Base-by-base conservation (phyloP, 2,888 invertebrate species). In the Tholera decimalis region DNA sequence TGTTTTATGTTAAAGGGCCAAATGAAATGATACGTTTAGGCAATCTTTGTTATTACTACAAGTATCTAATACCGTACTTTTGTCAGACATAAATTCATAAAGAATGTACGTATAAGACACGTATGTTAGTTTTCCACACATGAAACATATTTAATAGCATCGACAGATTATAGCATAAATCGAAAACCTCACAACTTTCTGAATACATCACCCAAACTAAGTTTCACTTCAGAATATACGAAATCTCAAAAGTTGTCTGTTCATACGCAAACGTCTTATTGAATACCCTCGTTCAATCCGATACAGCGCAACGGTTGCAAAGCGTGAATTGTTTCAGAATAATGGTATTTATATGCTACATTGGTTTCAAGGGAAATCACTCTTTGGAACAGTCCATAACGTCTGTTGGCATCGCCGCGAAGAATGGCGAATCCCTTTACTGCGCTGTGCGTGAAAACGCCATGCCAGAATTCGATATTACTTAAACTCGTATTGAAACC, bases 301-400 rank as follows among this genome's bases (percentile, higher is more conserved):
- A 87, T 91, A 92, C 88, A 91, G 89, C 86, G 82, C 83, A 84
- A 85, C 85, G 88, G 85, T 88, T 87, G 89, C 79, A 88, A 90
- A 88, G 90, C 91, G 92, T 88, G 92, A 91, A 95, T 93, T 93
- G 94, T 94, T 93, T 92, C 92, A 91, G 88, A 93, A 93, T 95
- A 95, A 94, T 93, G 92, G 93, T 94, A 94, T 95, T 95, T 94
- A 93, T 94, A 93, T 93, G 95, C 92, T 92, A 93, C 95, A 95
- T 95, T 92, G 95, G 94, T 93, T 95, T 92, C 95, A 93, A 91
- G 95, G 95, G 95, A 95, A 95, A 95, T 95, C 95, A 95, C 92
- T 94, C 92, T 89, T 82, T 85, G 79, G 90, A 90, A 92, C 91
- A 91, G 92, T 86, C 93, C 90, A 91, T 93, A 92, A 89, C 92